Percentiles rank a stretch among this genome's conserved stretches.
These are phyloP conservation scores for Bactericera cockerelli DNA, from an alignment of 1,140 invertebrate genomes.

Conservation along the genomic window DNA sequence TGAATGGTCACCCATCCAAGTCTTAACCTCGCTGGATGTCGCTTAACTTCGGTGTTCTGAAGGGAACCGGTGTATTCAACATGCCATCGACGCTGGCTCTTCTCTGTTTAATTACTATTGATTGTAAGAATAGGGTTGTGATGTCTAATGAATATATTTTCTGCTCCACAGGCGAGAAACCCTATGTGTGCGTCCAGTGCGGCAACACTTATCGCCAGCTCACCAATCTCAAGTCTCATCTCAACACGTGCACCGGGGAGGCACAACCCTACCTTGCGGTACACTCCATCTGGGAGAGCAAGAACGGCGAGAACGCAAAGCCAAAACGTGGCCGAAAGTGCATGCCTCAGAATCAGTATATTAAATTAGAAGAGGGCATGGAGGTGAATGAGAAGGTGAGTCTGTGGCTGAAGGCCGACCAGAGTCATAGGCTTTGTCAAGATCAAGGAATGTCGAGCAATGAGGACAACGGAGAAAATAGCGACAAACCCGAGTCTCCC, in stretches of 20 bases:
- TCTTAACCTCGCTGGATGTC: no score
- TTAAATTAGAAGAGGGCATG: no score
- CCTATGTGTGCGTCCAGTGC: conserved; percentile 4
- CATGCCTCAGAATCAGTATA: not conserved
- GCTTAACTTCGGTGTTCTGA: no score
- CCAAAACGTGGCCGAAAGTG: not conserved
- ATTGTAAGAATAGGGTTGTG: no score
- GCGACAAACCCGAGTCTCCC: not conserved
- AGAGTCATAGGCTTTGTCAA: no score
- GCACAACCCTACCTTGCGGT: not conserved
- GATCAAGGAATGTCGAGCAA: no score
- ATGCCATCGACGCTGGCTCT: no score
- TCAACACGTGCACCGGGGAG: conserved; percentile 4
- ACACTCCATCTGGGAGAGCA: not conserved
- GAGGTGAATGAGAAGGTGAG: not conserved
- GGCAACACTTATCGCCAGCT: not conserved
- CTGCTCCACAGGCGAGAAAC: not conserved
- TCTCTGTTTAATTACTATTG: no score
- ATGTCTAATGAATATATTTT: no score
- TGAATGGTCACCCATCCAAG: no score
- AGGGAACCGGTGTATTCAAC: no score
- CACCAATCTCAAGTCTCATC: conserved; percentile 3
- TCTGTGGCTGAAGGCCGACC: not conserved
- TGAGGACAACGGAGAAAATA: no score
- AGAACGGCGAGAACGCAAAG: not conserved